Conservation (phyloP, 2,797 vertebrate genomes). For the Prunella strophiata region DNA sequence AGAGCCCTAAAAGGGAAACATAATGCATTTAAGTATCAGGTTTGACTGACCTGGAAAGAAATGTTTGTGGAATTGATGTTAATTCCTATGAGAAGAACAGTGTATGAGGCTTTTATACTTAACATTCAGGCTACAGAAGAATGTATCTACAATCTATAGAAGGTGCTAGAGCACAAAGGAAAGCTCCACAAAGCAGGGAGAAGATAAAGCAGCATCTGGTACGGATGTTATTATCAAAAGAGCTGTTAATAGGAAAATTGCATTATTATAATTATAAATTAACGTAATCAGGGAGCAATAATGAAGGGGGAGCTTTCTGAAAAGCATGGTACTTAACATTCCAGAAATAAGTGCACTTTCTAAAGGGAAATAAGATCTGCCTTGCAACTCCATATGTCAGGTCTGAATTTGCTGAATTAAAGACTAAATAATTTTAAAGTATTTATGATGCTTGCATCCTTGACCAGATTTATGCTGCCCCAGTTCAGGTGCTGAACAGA, state of each 20-base stretch:
- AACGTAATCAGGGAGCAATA: neutral
- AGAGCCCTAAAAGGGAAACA: neutral
- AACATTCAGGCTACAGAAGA: neutral
- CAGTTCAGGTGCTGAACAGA: neutral
- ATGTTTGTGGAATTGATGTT: neutral
- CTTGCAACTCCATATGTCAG: neutral
- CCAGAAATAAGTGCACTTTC: neutral
- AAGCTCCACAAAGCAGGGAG: neutral
- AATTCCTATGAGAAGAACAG: neutral
- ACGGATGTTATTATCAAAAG: neutral
- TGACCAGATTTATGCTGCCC: neutral
- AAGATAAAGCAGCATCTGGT: neutral
- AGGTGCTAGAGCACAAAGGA: neutral
- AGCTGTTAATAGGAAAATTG: neutral
- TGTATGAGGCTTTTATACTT: neutral
- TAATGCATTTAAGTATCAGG: neutral
- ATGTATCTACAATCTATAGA: neutral
- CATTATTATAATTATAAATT: neutral
- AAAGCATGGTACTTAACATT: neutral
- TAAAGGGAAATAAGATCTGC: neutral
- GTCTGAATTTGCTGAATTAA: neutral
- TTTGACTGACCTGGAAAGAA: neutral
- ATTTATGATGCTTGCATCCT: neutral
- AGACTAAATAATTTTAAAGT: neutral
- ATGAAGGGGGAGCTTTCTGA: neutral